phyloP scores from a whole-genome alignment of 2,888 invertebrate genomes.

The Crossocerus cetratus region DNA sequence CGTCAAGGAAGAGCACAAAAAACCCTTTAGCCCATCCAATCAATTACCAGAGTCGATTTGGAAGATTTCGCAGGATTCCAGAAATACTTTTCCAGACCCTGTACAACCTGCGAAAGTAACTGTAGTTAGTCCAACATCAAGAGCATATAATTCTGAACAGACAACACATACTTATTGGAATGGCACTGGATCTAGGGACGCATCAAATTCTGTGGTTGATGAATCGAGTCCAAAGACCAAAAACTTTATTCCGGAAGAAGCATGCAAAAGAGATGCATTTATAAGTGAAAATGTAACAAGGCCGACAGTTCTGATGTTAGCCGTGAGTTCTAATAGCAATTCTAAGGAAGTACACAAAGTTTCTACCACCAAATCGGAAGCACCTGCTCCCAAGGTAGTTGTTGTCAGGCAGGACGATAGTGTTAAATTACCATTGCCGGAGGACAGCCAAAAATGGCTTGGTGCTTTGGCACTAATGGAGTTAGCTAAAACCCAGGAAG shows the following conservation, averaged over 20 bases:
- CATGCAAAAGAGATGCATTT: slow-evolving; percentile 24
- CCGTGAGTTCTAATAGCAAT: slow-evolving; percentile 63
- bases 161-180: slow-evolving; percentile 29
- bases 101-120: slow-evolving; percentile 9
- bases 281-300: slow-evolving; percentile 77
- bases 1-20: slow-evolving; percentile 25
- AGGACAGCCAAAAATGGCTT: slow-evolving; percentile 79
- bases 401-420: slow-evolving; percentile 70
- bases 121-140: slow-evolving; percentile 9
- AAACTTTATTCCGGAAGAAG: slow-evolving; percentile 21
- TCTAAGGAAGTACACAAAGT: slow-evolving; percentile 30
- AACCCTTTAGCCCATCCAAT: slow-evolving; percentile 18
- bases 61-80: slow-evolving; percentile 21
- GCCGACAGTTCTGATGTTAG: slow-evolving; percentile 79
- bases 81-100: slow-evolving; percentile 17
- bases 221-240: slow-evolving; percentile 9
- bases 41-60: slow-evolving; percentile 27
- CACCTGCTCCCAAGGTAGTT: slow-evolving; percentile 60
- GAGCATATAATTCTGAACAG: slow-evolving; percentile 12
- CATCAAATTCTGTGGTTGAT: slow-evolving; percentile 2
- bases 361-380: slow-evolving; percentile 25
- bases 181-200: slow-evolving; percentile 23
- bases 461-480: slow-evolving; percentile 82
- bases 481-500: slow-evolving; percentile 77
- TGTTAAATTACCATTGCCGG: slow-evolving; percentile 64